A percentile compares a stretch with the other conserved stretches of the same genome.
These are phyloP conservation scores for Drosophila tristis DNA, from an alignment of 1,140 invertebrate genomes.

Conservation along the genomic window DNA sequence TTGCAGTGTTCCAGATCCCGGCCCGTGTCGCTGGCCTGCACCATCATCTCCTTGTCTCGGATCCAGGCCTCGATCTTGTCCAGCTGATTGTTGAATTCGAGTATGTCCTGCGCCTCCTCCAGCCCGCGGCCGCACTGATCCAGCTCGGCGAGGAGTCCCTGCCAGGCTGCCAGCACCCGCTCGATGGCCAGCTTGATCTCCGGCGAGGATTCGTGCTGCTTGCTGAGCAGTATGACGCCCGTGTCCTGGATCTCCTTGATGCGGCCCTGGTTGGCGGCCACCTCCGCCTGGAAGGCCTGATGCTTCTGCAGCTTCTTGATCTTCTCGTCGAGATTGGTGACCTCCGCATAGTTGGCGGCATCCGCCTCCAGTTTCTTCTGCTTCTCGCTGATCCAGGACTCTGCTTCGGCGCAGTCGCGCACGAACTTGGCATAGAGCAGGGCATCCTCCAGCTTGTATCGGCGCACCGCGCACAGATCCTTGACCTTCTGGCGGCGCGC, in stretches of 20 bases:
- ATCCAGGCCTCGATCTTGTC: conserved; percentile 98
- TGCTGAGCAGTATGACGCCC: conserved; percentile 88
- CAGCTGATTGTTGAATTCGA: conserved; percentile 98
- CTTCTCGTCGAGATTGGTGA: conserved; percentile 92
- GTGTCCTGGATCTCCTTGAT: conserved; percentile 92
- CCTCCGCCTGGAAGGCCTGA: conserved; percentile 98
- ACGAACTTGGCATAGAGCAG: conserved; percentile 95
- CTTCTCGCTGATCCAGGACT: conserved; percentile 97
- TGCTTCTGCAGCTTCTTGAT: conserved; percentile 99
- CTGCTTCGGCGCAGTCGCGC: conserved; percentile 94
- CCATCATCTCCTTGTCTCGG: conserved; percentile 97
- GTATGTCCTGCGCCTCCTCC: conserved; percentile 98
- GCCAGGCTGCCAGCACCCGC: conserved; percentile 91
- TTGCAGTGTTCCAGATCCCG: conserved; percentile 98
- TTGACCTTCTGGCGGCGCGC: conserved; percentile 89
- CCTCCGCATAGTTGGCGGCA: conserved; percentile 87
- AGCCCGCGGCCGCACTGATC: conserved; percentile 92
- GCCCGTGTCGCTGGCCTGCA: conserved; percentile 96
- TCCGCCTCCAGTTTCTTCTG: conserved; percentile 94
- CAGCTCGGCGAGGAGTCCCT: conserved; percentile 91
- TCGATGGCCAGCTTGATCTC: conserved; percentile 91
- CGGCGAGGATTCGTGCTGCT: conserved; percentile 88
- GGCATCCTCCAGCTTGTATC: conserved; percentile 90
- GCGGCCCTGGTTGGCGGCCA: conserved; percentile 93
- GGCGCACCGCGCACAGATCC: conserved; percentile 87